phyloP scores from a whole-genome alignment of 2,113 vertebrate species.

The Phainopepla nitens region DNA sequence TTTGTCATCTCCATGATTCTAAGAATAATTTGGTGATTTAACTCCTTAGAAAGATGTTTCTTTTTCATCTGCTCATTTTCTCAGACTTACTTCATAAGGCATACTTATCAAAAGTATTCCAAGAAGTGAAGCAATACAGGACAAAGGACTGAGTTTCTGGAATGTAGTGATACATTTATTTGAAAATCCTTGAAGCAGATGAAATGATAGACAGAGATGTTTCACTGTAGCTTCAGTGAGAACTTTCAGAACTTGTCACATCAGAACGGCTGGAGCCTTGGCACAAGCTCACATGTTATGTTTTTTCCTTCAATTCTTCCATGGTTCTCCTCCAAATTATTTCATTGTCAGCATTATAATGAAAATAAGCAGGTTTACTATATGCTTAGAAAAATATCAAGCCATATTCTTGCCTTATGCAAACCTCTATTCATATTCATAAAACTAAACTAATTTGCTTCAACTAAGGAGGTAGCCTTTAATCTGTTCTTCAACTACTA shows the following conservation, averaged over 20 bases:
- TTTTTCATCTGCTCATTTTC: not conserved
- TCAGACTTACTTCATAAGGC: not conserved
- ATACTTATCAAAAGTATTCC: not conserved
- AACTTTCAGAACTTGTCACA: not conserved
- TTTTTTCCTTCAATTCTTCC: not conserved
- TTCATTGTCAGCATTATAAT: not conserved
- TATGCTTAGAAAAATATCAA: not conserved
- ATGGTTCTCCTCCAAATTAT: not conserved
- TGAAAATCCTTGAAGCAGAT: not conserved
- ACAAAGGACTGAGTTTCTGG: not conserved
- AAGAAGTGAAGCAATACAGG: not conserved
- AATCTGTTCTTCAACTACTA: not conserved
- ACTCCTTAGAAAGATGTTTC: not conserved
- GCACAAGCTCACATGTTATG: not conserved
- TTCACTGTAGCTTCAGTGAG: not conserved
- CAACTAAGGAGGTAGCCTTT: not conserved
- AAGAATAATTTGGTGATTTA: not conserved
- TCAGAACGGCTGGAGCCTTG: not conserved
- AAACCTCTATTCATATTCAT: not conserved
- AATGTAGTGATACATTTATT: not conserved
- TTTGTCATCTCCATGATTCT: not conserved
- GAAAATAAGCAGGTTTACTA: not conserved
- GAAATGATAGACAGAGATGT: not conserved
- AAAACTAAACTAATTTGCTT: not conserved
- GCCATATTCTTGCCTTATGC: not conserved